Base-by-base conservation (phyloP, 2,113 vertebrate species). In the Balaeniceps rex region DNA sequence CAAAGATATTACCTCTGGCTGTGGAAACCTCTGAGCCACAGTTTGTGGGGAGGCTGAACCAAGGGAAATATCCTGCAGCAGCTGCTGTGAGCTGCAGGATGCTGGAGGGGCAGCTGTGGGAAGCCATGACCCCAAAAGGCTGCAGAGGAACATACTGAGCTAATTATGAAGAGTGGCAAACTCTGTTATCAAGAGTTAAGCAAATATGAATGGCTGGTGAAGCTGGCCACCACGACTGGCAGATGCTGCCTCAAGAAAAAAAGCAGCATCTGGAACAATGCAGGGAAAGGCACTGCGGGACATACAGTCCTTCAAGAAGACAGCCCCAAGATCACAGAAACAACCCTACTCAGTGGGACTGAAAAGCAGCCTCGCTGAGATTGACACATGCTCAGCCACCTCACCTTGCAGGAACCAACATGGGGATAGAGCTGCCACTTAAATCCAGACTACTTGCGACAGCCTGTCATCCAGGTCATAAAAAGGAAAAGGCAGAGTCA, bases 311-410 rank as follows among this genome's bases (percentile, higher is more conserved):
- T 51, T 33, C 33, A 68, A 24, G 31, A 51, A 25, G 60, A 38
- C 25, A 85, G 75, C 19, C 29, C 36, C n/a, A 13, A 13, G 42
- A 6, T 9, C 3, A 12, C 11, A 61, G 60, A 33, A 64, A 28
- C 42, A 68, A 15, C n/a, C 36, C 25, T 40, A 3, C 47, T 18
- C 25, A 2, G 8, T 1, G 42, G 42, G 14, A 7, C 21, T 11
- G 66, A 46, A 61, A 63, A 54, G 51, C 58, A 77, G 55, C 11
- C 15, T 6, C 3, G 2, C 25, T 2, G 16, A 63, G 38, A 3
- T 2, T 36, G 66, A 19, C 55, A 29, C 1, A 0, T 4, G 61
- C 52, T 47, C 4, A 2, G 57, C 10, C 33, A 71, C 49, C 54
- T 23, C 33, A 26, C 64, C 42, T 44, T 21, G 51, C 58, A 49